Percentiles rank a stretch among this genome's conserved stretches.
These are phyloP conservation scores for Paramuricea clavata DNA, from an alignment of 92 coral and sea anemone species.

Conservation along the genomic window DNA sequence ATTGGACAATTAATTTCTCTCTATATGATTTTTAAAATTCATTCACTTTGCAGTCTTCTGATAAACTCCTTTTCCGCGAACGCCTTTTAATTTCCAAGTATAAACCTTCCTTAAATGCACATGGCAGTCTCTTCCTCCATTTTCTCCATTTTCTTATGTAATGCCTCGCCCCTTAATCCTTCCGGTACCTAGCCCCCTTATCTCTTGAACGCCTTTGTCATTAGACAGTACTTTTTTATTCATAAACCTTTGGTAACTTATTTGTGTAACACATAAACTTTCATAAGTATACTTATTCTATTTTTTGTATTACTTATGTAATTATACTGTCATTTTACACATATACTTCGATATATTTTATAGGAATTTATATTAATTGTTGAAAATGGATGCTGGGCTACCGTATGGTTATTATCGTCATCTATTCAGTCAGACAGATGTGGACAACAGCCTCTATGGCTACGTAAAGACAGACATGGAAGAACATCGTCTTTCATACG, in stretches of 20 bases:
- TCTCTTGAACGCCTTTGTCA: too few species aligned
- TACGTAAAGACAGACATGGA: constrained; percentile 85
- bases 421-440: constrained; percentile 85
- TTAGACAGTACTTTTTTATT: too few species aligned
- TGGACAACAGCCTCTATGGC: constrained; percentile 92
- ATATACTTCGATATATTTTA: too few species aligned
- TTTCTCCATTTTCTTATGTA: background rate
- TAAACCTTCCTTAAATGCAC: background rate
- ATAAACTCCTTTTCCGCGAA: too few species aligned
- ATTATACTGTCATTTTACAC: background rate
- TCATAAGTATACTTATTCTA: too few species aligned
- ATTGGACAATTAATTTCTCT: too few species aligned
- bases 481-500: constrained; percentile 79
- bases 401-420: constrained; percentile 41
- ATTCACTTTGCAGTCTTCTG: too few species aligned
- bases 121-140: too few species aligned
- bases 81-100: background rate
- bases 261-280: background rate
- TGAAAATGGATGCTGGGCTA: constrained; percentile 22
- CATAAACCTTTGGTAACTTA: background rate
- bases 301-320: too few species aligned
- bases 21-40: too few species aligned
- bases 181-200: too few species aligned
- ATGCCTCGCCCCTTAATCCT: too few species aligned
- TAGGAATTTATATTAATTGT: background rate